Evolutionary conservation across 2,113 vertebrate genomes (phyloP), one percentile per base, ranked within the genome.

Genomic region (Platichthys stellatus): DNA sequence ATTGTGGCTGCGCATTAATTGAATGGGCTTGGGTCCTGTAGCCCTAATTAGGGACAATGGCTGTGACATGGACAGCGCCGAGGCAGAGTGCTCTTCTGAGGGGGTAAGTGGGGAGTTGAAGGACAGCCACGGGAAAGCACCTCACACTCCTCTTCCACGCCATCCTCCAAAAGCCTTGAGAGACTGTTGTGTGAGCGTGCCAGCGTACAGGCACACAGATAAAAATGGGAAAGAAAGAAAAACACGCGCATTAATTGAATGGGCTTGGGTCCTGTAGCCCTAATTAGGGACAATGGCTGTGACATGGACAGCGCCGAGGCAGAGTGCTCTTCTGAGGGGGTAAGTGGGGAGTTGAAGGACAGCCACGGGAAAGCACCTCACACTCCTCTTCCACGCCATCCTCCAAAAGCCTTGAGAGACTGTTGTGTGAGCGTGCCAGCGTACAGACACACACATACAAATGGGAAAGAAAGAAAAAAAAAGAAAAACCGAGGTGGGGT

Each of bases 31-130:
- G 43, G 76, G 76, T 87, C 85, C 84, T 69, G 82, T 86, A 90
- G 89, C 82, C 65, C 87, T 93, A 93, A 94, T 93, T 93, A 93
- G 86, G 80, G 83, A 90, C 90, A 91, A 92, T 90, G 88, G 84
- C 81, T 81, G 83, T 79, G 85, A 90, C 83, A 88, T 85, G 74
- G 86, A 69, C 87, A 86, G 80, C 38, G 65, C 54, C 21, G 85
- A 82, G 45, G 76, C 78, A 67, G 84, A 92, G 89, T 88, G 89
- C 90, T 87, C 92, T 94, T 92, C 81, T 87, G 72, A 80, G 76
- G 86, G 80, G 69, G 86, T 38, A 89, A 92, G 92, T 89, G 90
- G 89, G 54, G 87, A 77, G 78, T 77, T 90, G 92, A 92, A 94
- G 92, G 90, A 92, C 90, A 75, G 76, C 84, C 77, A 84, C 65